Percentiles rank a stretch among this genome's conserved stretches.
These are phyloP conservation scores for Saturnia japonica DNA, from an alignment of 2,888 invertebrate species.

Conservation along the genomic window DNA sequence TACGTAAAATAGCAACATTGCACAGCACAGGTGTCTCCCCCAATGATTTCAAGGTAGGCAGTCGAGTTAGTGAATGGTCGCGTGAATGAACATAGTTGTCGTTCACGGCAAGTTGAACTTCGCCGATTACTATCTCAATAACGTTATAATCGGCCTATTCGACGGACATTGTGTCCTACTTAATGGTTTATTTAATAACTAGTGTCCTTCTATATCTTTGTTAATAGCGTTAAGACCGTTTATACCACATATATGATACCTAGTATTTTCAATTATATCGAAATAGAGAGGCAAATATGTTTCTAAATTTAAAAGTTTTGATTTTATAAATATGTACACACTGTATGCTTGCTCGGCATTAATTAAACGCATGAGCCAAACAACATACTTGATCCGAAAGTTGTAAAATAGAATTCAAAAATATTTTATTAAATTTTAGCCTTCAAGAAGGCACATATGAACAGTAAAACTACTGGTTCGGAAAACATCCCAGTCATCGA, in stretches of 20 bases:
- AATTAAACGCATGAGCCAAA: no score
- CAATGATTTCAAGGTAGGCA: constrained; percentile 16
- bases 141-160: constrained; percentile 31
- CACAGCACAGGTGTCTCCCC: constrained; percentile 20
- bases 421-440: no score
- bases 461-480: no score
- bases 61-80: constrained; percentile 27
- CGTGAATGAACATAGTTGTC: constrained; percentile 29
- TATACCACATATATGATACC: constrained; percentile 20
- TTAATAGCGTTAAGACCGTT: constrained; percentile 37
- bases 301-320: neutral
- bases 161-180: constrained; percentile 48
- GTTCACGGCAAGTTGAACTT: constrained; percentile 16
- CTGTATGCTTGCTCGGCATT: no score
- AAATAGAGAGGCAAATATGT: neutral
- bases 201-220: constrained; percentile 43
- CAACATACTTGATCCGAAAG: no score
- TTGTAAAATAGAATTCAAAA: no score
- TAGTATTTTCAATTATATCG: neutral
- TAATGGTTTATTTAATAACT: constrained; percentile 44
- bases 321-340: no score
- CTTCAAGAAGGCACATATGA: no score
- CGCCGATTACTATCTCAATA: constrained; percentile 22
- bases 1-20: constrained; percentile 12
- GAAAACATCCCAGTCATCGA: no score